A percentile compares a stretch with the other conserved stretches of the same genome.
Conservation (phyloP, 2,888 invertebrate genomes). For the Melipona bicolor region DNA sequence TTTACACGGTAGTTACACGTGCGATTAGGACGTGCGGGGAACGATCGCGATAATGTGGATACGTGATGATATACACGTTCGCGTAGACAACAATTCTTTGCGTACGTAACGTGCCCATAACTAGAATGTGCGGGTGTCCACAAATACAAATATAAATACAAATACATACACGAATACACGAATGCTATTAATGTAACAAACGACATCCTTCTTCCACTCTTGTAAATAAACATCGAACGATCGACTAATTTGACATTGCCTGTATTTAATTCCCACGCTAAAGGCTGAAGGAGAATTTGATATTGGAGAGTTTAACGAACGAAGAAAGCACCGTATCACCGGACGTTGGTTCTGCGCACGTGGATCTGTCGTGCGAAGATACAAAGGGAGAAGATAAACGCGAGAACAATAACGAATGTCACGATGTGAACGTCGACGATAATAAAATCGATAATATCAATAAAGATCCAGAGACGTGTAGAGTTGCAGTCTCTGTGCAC, state of each 20-base stretch:
- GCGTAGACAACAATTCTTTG: neutral
- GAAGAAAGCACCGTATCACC: constrained; percentile 52
- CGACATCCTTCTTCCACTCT: neutral
- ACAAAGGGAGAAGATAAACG: constrained; percentile 33
- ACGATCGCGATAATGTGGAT: neutral
- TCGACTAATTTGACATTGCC: neutral
- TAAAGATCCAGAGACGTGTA: neutral
- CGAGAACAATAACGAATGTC: constrained; percentile 27
- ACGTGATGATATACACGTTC: neutral
- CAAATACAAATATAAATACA: neutral
- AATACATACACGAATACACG: too few species aligned
- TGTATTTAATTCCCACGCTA: constrained; percentile 20
- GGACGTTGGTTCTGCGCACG: neutral
- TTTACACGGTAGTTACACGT: neutral
- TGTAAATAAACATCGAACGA: neutral
- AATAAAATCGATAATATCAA: constrained; percentile 54
- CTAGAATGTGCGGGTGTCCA: neutral
- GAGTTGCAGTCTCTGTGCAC: constrained; percentile 79
- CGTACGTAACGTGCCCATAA: neutral
- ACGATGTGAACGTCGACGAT: neutral
- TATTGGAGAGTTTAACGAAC: constrained; percentile 81
- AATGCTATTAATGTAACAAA: neutral
- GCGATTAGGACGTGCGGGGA: neutral
- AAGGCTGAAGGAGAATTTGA: constrained; percentile 88
- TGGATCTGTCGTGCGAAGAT: constrained; percentile 59